Evolutionary conservation across 37 sponge, comb jelly and placozoan genomes (phyloP), one percentile per base, ranked within the genome.

Genomic region (Aplysina aerophoba): DNA sequence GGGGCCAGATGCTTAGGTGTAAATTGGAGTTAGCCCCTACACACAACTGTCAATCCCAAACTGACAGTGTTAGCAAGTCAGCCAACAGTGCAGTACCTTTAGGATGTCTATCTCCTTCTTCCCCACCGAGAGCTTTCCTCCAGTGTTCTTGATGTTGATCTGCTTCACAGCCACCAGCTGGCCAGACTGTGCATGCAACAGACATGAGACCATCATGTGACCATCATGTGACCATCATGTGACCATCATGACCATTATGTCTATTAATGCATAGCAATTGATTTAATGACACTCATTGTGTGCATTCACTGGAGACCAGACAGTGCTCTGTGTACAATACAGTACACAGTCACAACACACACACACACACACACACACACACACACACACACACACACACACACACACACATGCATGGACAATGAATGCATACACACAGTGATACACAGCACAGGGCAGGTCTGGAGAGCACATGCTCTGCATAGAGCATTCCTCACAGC

Each of bases 71-170:
- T n/a, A n/a, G n/a, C n/a, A n/a, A n/a, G 50, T 11, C 63, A 62
- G 27, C 2, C 21, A 71, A 35, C 73, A 71, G 20, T 71, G 73
- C n/a, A 41, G 12, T 79, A 94, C 95, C 88, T 91, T 95, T 40
- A 95, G 83, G n/a, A 95, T 95, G 58, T 83, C 55, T 69, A 95
- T 95, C 39, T 95, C 95, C 83, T 91, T 91, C 85, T 95, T 89
- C 65, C 88, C 80, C 20, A 88, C 87, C 37, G 95, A 87, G 20
- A 91, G 88, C 44, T 85, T 91, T 31, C 87, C 90, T 34, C 88
- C 82, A 37, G 86, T 87, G 41, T 58, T 82, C 90, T 89, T 89
- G 39, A 93, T 40, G 27, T 82, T 44, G 21, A 95, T 95, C 82
- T 89, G 89, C 72, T 95, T 95, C 11, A 95, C 81, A 15, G 95